phyloP scores from a whole-genome alignment of 1,140 invertebrate species.

The Berghia stephanieae region DNA sequence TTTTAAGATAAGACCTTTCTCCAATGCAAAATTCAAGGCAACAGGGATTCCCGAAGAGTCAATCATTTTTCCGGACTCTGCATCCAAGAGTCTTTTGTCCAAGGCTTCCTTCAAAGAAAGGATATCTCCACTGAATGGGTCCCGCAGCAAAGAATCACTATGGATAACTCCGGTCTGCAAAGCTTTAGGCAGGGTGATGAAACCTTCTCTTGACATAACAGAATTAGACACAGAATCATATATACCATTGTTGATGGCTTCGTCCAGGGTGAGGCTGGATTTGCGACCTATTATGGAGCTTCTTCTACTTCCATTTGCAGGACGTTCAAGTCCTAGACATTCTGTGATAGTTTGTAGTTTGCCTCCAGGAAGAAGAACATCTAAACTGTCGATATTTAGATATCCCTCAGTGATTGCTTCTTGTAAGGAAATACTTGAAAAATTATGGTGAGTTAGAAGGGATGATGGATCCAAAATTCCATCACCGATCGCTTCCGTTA shows the following conservation, averaged over 20 bases:
- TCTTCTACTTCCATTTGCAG: constrained; percentile 26
- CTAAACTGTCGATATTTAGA: constrained; percentile 76
- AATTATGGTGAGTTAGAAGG: constrained; percentile 48
- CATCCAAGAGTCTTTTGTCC: constrained; percentile 81
- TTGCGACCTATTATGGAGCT: constrained; percentile 39
- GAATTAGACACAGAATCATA: constrained; percentile 77
- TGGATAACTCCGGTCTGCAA: constrained; percentile 86
- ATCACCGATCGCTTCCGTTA: constrained; percentile 43
- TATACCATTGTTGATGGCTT: constrained; percentile 83
- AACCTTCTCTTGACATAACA: constrained; percentile 44
- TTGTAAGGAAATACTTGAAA: constrained; percentile 71
- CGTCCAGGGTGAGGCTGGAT: constrained; percentile 76
- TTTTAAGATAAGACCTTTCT: constrained; percentile 83
- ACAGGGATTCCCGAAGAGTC: constrained; percentile 74
- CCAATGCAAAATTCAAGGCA: constrained; percentile 87
- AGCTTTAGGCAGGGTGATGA: constrained; percentile 72
- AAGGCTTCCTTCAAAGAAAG: constrained; percentile 85
- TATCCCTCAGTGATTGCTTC: constrained; percentile 79
- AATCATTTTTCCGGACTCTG: constrained; percentile 75
- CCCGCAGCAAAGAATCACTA: constrained; percentile 72
- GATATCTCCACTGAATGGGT: constrained; percentile 77
- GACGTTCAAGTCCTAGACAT: constrained; percentile 31
- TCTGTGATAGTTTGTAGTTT: constrained; percentile 34
- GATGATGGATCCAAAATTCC: constrained; percentile 43
- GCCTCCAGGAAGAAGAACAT: constrained; percentile 36